phyloP scores from a whole-genome alignment of 2,797 vertebrate species.

The Sternarchorhynchus goeldii region DNA sequence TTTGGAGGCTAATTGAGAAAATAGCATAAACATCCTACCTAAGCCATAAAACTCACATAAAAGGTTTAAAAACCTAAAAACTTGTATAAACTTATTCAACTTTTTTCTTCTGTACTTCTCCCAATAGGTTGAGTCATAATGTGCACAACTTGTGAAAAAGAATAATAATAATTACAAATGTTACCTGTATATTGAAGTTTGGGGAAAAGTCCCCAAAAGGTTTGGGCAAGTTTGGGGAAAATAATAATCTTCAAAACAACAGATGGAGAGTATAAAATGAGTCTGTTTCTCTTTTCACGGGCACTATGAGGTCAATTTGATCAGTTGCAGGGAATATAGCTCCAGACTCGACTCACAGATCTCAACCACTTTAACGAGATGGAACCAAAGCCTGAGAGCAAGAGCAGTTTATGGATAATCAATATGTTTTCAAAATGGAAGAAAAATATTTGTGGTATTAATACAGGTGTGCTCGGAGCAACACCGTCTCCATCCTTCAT shows the following conservation, averaged over 20 bases:
- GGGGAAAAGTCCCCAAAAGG: background rate
- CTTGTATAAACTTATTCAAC: background rate
- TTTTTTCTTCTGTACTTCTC: background rate
- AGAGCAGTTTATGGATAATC: constrained; percentile 28
- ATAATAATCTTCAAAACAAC: background rate
- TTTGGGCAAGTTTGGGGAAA: background rate
- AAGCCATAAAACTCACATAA: constrained; percentile 1
- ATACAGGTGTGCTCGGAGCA: background rate
- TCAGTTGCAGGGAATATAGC: constrained; percentile 5
- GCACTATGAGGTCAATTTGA: background rate
- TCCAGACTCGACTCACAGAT: background rate
- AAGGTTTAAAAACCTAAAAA: background rate
- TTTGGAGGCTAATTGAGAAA: background rate
- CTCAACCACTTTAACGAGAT: constrained; percentile 15
- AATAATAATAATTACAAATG: background rate
- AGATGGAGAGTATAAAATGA: background rate
- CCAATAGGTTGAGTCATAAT: background rate
- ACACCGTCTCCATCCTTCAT: background rate
- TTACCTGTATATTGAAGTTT: background rate
- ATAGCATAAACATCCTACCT: background rate
- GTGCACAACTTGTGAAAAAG: no score
- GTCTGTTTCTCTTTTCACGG: background rate
- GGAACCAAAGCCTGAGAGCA: background rate
- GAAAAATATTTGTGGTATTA: constrained; percentile 7
- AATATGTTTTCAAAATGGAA: constrained; percentile 29